Base-by-base conservation (phyloP, 2,888 invertebrate genomes). In the Cryptophagus acutangulus region DNA sequence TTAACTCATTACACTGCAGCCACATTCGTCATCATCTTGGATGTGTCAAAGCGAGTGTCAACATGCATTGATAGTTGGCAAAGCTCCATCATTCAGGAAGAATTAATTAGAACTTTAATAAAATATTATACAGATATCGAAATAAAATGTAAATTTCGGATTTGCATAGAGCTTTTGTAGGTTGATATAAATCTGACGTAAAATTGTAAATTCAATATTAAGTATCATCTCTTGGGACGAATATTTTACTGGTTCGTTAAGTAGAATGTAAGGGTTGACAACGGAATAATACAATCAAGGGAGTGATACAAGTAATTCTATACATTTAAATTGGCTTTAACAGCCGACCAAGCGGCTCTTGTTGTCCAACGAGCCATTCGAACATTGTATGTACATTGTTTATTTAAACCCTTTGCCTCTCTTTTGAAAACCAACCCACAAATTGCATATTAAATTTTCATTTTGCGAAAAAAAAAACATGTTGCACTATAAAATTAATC, bases 281-380 rank as follows among this genome's bases (percentile, higher is more conserved):
- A 59, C 59, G 56, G 58, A 56, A 62, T 61, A 62, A 61, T 56
- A 55, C 61, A 65, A 62, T 62, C 60, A 62, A 57, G 64, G 63
- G 65, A 63, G 63, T 59, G 60, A 63, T 64, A 61, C 59, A 58
- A 58, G 65, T 66, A 67, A 67, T 67, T 65, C 66, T 66, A 67
- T 68, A 68, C 68, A 68, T 68, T 67, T 68, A 68, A 68, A 68
- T 68, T 66, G 66, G 66, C 64, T 63, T 60, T 66, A 60, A 63
- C 57, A 55, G 44, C 38, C 49, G 45, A 43, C 49, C 48, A 50
- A n/a, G n/a, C n/a, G n/a, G n/a, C n/a, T n/a, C n/a, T n/a, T n/a
- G 48, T 51, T 52, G 51, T 50, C 49, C 48, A 49, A 53, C 54
- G 51, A 55, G 51, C 52, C 51, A 45, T 25, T 31, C 41, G 45